Conservation (phyloP, 2,113 vertebrate genomes). For the Hemiscyllium ocellatum region DNA sequence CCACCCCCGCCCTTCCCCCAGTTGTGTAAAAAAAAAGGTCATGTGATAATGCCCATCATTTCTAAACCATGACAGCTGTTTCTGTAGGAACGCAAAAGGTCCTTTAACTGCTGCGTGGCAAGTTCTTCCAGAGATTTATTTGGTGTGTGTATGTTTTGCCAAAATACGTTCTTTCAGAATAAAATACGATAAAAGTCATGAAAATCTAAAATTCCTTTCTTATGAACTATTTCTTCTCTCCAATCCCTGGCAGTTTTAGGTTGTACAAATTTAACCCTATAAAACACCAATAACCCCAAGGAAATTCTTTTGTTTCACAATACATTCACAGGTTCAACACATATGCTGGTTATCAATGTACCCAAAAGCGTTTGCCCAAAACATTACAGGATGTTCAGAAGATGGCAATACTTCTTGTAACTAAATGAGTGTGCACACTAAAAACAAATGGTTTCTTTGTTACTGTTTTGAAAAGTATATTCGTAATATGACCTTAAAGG, state of each 20-base stretch:
- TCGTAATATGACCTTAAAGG: background rate
- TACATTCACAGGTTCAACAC: background rate
- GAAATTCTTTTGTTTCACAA: background rate
- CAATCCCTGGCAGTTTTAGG: background rate
- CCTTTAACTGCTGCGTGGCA: background rate
- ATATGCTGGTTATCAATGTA: background rate
- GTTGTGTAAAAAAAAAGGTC: constrained; percentile 10
- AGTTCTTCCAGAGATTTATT: background rate
- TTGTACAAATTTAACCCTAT: background rate
- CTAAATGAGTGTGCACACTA: background rate
- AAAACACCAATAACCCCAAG: background rate
- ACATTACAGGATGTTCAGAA: background rate
- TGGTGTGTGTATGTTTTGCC: background rate
- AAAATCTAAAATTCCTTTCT: background rate
- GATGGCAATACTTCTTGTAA: background rate
- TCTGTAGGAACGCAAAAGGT: background rate
- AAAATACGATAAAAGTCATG: background rate
- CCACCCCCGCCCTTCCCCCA: constrained; percentile 17
- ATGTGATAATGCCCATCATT: constrained; percentile 28
- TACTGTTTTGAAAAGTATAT: background rate
- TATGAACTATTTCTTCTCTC: background rate
- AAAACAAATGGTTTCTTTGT: background rate
- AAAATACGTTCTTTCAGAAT: background rate
- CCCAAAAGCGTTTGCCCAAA: background rate
- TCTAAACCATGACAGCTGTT: constrained; percentile 34